phyloP scores from a whole-genome alignment of 2,113 vertebrate genomes.

The Lepisosteus osseus region DNA sequence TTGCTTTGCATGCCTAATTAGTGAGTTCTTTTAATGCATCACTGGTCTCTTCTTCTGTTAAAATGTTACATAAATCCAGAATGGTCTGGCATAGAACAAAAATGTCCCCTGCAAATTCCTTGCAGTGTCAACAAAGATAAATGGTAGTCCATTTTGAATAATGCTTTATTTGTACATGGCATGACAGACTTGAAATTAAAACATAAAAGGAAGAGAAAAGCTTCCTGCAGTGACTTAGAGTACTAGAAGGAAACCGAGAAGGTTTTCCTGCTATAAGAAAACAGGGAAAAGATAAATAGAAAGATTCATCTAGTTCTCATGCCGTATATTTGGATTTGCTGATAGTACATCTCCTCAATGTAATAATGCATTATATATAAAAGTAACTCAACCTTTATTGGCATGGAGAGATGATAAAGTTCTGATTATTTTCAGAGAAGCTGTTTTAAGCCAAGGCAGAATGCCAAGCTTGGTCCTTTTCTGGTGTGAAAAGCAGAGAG shows the following conservation, averaged over 20 bases:
- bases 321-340: not conserved
- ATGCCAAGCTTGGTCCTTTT: constrained; percentile 1
- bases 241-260: not conserved
- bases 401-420: not conserved
- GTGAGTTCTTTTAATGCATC: too few relatives aligned
- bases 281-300: not conserved
- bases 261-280: not conserved
- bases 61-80: not conserved
- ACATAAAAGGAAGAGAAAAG: not conserved
- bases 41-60: not conserved
- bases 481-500: not conserved
- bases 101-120: not conserved
- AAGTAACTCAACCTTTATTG: not conserved
- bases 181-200: not conserved
- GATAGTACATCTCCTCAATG: not conserved
- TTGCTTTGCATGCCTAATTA: not conserved
- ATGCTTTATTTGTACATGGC: not conserved
- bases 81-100: not conserved
- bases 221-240: not conserved
- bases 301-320: not conserved
- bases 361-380: not conserved
- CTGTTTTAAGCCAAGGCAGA: not conserved
- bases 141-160: not conserved
- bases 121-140: not conserved
- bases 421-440: not conserved